Conservation (phyloP, 2,797 vertebrate species). For the Hippoglossus hippoglossus region DNA sequence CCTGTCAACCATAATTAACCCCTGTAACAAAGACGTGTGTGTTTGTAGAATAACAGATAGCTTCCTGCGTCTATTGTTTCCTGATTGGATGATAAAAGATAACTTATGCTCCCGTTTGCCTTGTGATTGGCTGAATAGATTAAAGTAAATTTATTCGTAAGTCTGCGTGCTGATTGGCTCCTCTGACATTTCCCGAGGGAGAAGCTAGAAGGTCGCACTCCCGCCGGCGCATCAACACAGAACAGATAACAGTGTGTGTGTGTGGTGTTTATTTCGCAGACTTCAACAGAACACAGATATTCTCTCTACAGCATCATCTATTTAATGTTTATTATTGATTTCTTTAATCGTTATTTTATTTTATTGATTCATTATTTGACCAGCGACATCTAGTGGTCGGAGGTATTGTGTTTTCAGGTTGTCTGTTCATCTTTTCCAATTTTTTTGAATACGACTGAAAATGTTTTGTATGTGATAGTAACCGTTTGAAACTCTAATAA, state of each 20-base stretch:
- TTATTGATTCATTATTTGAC: too few species aligned
- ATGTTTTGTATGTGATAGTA: too few species aligned
- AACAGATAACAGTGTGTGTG: conserved; percentile 3
- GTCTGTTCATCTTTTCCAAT: too few species aligned
- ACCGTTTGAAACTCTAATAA: too few species aligned
- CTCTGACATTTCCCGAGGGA: conserved; percentile 51
- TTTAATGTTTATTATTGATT: too few species aligned
- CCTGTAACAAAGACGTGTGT: not conserved
- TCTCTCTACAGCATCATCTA: too few species aligned
- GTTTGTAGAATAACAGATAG: conserved; percentile 3
- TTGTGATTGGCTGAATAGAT: conserved; percentile 45
- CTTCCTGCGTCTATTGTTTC: conserved; percentile 40
- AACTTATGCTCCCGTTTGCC: conserved; percentile 18
- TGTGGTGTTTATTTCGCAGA: not conserved
- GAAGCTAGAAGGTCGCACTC: conserved; percentile 8
- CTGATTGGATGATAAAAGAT: conserved; percentile 38
- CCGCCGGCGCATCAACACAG: not conserved
- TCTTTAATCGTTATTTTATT: too few species aligned
- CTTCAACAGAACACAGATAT: too few species aligned
- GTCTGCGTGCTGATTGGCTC: conserved; percentile 52
- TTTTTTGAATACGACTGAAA: too few species aligned
- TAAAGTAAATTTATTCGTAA: conserved; percentile 5
- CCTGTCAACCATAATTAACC: conserved; percentile 36
- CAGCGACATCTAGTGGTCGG: too few species aligned
- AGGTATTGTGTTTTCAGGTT: too few species aligned